Percentiles rank a stretch among this genome's conserved stretches.
These are phyloP conservation scores for Hystrix cristata DNA, from an alignment of 2,113 vertebrate genomes.

Conservation along the genomic window DNA sequence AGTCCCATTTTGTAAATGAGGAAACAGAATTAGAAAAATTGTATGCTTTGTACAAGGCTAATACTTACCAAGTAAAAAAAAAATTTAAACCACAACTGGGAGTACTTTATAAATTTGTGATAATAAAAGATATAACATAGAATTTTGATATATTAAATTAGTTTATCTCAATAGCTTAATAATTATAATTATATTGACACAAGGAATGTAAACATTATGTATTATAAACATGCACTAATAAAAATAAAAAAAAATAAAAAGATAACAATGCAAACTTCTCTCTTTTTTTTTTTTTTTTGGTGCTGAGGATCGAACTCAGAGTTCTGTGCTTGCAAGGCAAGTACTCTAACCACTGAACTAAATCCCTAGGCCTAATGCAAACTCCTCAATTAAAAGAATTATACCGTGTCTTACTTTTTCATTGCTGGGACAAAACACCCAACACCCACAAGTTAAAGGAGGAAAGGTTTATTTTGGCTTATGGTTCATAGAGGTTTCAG, in stretches of 20 bases:
- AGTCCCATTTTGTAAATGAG: slow-evolving; percentile 37
- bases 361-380: neutral
- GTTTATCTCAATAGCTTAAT: neutral
- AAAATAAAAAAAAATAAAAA: neutral
- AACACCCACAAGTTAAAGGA: neutral
- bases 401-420: neutral
- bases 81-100: neutral
- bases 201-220: neutral
- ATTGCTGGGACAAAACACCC: neutral
- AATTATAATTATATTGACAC: neutral
- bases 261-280: neutral
- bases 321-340: too few relatives aligned
- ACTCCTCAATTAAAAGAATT: neutral
- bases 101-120: neutral
- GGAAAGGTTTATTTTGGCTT: neutral
- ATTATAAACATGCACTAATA: neutral
- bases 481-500: neutral
- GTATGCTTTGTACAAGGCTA: neutral
- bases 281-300: too few relatives aligned
- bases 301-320: too few relatives aligned
- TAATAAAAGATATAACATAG: slow-evolving; percentile 21
- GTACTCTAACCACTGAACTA: too few relatives aligned
- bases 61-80: neutral
- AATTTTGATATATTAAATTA: neutral
- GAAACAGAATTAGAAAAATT: slow-evolving; percentile 39